These are phyloP conservation scores for Pelochelys cantorii DNA, from an alignment of 2,797 vertebrate species.

Conservation along the genomic window DNA sequence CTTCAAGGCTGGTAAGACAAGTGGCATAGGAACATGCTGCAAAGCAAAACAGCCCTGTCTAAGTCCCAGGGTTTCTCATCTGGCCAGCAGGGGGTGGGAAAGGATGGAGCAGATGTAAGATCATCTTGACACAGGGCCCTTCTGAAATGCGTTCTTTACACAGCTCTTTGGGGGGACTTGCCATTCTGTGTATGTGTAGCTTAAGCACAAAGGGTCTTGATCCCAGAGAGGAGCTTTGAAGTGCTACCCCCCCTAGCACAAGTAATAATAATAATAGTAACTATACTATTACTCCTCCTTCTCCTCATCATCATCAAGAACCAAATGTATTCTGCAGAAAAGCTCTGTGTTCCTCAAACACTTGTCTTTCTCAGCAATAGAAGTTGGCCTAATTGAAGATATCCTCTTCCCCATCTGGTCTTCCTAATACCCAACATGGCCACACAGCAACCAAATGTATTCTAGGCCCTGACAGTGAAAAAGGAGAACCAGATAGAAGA, in stretches of 20 bases:
- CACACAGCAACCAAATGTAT: neutral
- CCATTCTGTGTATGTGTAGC: too few species aligned
- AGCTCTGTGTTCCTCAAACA: neutral
- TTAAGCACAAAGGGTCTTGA: too few species aligned
- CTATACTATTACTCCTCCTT: too few species aligned
- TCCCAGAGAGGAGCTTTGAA: neutral
- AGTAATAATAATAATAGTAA: neutral
- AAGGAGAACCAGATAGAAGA: neutral
- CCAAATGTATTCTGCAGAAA: neutral
- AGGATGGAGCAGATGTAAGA: neutral
- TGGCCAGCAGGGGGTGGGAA: neutral
- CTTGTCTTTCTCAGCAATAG: neutral
- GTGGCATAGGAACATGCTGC: rapidly evolving
- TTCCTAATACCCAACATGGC: neutral
- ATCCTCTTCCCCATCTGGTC: neutral
- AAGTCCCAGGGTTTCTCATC: rapidly evolving
- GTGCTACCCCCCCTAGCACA: neutral
- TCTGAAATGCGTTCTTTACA: neutral
- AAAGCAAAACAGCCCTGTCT: neutral
- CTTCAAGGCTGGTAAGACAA: neutral
- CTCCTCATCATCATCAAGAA: neutral
- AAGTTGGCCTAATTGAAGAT: neutral
- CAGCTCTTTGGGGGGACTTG: neutral
- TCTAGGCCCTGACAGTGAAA: neutral
- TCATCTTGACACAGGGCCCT: neutral